Percentiles rank a stretch among this genome's conserved stretches.
Evolutionary conservation across 2,113 vertebrate species (phyloP).

Genomic region (human): DNA sequence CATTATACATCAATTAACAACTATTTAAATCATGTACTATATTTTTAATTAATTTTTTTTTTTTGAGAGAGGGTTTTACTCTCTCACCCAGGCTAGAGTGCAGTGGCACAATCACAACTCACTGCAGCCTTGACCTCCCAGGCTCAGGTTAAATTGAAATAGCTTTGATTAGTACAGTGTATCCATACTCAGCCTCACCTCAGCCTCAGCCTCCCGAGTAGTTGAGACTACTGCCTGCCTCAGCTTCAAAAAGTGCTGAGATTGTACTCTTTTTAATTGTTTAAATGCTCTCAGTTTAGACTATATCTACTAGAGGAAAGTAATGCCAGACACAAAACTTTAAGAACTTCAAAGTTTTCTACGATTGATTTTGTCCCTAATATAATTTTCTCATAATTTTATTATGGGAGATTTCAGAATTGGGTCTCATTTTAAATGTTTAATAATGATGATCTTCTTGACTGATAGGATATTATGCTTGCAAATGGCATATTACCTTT

Average conservation of each 20-base stretch:
- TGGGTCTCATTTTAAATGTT: background rate
- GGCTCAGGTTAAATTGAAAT: no score
- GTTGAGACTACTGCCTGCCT: background rate
- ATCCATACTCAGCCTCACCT: no score
- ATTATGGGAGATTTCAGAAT: background rate
- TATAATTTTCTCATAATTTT: background rate
- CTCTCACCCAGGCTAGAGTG: background rate
- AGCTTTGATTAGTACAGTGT: no score
- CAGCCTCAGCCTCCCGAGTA: background rate
- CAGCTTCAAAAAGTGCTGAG: no score
- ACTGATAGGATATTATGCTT: background rate
- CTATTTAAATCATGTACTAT: background rate
- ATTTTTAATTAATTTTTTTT: background rate
- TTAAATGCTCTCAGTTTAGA: background rate
- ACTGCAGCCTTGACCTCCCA: background rate
- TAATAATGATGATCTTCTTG: background rate
- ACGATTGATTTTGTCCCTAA: background rate
- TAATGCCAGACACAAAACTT: background rate
- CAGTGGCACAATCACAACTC: background rate
- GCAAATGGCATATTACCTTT: slow-evolving; percentile 12
- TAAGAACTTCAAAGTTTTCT: background rate
- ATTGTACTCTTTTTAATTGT: no score
- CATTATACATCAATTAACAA: background rate
- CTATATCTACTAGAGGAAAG: background rate
- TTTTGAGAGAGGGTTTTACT: background rate